phyloP scores from a whole-genome alignment of 1,140 invertebrate species.

The Mamestra configurata region DNA sequence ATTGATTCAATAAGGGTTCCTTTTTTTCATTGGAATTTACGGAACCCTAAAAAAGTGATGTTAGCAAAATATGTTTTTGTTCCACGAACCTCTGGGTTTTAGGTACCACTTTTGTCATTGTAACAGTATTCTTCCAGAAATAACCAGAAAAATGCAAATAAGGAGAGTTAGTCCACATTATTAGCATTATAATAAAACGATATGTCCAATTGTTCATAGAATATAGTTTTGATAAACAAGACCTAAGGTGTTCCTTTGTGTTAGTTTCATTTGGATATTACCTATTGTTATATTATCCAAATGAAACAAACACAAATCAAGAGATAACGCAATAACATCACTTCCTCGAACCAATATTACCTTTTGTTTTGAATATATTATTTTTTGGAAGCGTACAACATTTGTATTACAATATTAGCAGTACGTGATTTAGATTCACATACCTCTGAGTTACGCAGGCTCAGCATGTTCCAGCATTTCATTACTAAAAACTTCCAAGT shows the following conservation, averaged over 20 bases:
- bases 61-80: constrained; percentile 77
- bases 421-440: constrained; percentile 75
- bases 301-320: constrained; percentile 50
- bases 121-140: too few species aligned
- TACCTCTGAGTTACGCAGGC: constrained; percentile 73
- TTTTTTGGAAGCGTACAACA: background rate
- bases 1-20: too few species aligned
- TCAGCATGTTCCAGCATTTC: constrained; percentile 59
- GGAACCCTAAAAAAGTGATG: too few species aligned
- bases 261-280: too few species aligned
- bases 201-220: too few species aligned
- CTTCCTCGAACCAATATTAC: background rate
- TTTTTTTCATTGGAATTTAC: too few species aligned
- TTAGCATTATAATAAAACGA: constrained; percentile 74
- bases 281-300: too few species aligned
- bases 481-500: constrained; percentile 13
- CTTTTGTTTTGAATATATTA: constrained; percentile 1
- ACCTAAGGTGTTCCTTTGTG: too few species aligned
- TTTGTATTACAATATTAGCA: constrained; percentile 67
- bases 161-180: too few species aligned
- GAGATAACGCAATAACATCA: background rate
- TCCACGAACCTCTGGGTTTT: constrained; percentile 78
- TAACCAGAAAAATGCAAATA: too few species aligned
- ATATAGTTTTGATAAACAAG: constrained; percentile 66
- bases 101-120: too few species aligned